Conservation (phyloP, 2,113 vertebrate genomes). For the Nothocercus nigrocapillus region DNA sequence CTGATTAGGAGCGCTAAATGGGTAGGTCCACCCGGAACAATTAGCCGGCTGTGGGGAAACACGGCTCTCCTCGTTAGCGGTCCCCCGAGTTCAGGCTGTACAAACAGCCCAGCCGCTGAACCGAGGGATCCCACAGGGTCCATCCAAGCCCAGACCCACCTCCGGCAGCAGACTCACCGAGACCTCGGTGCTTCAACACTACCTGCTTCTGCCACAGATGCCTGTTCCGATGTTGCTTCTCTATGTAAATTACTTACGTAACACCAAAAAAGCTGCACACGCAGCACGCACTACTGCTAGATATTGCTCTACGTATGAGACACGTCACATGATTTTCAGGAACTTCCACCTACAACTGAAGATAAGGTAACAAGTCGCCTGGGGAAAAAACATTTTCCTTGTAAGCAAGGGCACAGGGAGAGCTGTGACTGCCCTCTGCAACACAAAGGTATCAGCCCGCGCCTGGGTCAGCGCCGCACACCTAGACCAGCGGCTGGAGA, state of each 20-base stretch:
- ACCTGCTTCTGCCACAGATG: background rate
- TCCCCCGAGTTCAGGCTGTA: background rate
- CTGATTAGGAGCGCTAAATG: slow-evolving; percentile 34
- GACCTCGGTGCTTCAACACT: background rate
- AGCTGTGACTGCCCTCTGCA: rapidly evolving
- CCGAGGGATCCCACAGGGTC: background rate
- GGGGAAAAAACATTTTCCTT: background rate
- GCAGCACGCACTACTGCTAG: background rate
- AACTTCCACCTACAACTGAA: background rate
- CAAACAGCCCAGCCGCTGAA: background rate
- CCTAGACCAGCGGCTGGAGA: background rate
- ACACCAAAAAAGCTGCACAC: background rate
- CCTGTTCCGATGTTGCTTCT: background rate
- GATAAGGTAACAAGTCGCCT: background rate
- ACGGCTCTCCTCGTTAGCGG: background rate
- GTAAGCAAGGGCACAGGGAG: background rate
- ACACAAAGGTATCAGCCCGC: background rate
- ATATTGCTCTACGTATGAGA: rapidly evolving
- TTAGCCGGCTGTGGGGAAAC: slow-evolving; percentile 13
- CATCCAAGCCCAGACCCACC: rapidly evolving
- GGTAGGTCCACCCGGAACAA: slow-evolving; percentile 45
- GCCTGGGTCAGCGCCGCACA: background rate
- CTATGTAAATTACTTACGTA: slow-evolving; percentile 2
- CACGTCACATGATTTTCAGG: background rate
- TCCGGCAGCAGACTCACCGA: background rate